phyloP scores from a whole-genome alignment of 1,140 invertebrate genomes.

The Drosophila sucinea region DNA sequence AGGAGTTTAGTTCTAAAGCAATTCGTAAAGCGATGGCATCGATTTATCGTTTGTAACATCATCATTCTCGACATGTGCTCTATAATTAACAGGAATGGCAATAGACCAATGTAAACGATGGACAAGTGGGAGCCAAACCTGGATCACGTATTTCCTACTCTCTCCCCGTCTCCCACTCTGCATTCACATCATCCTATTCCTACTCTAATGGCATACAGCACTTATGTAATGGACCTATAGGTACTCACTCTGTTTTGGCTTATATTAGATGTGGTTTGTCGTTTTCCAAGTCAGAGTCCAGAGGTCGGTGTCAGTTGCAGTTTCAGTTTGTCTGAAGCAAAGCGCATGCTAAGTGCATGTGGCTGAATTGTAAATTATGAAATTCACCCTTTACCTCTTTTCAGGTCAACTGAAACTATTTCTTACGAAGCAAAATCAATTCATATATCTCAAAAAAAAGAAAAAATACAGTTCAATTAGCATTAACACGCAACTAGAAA shows the following conservation, averaged over 20 bases:
- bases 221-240: slow-evolving; percentile 1
- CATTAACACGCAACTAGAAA: no score
- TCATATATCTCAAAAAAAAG: neutral
- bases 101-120: neutral
- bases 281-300: neutral
- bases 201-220: neutral
- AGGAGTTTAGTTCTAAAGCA: no score
- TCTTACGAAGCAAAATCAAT: neutral
- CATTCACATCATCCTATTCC: no score
- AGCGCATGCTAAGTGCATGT: neutral
- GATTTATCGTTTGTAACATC: neutral
- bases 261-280: slow-evolving; percentile 5
- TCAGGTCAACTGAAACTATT: no score
- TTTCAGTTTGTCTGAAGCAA: neutral
- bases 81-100: slow-evolving; percentile 24
- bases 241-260: neutral
- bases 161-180: neutral
- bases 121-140: neutral
- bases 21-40: neutral
- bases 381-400: neutral
- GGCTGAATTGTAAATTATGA: slow-evolving; percentile 1
- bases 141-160: neutral
- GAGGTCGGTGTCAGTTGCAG: neutral
- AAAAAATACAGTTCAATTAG: neutral
- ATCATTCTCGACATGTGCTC: neutral